A percentile compares a stretch with the other conserved stretches of the same genome.
Conservation (phyloP, 2,888 invertebrate species). For the Operophtera brumata region DNA sequence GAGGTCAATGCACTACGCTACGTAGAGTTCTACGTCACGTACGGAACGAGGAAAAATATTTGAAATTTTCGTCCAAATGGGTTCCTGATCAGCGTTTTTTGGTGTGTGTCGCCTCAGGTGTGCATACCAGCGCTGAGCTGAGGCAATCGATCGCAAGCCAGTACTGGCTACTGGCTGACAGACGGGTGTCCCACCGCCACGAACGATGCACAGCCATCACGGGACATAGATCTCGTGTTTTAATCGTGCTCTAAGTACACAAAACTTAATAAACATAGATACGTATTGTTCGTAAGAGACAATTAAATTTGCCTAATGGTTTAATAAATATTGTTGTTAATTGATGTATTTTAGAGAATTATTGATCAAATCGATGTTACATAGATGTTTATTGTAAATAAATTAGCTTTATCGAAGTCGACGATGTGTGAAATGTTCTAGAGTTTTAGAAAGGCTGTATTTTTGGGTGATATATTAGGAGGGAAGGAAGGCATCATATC, state of each 20-base stretch:
- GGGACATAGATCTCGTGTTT: constrained; percentile 13
- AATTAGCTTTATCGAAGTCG: constrained; percentile 62
- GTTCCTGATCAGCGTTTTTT: neutral
- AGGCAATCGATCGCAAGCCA: neutral
- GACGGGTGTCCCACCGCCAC: neutral
- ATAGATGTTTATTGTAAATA: constrained; percentile 80
- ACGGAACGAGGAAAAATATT: neutral
- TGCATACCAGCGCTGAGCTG: neutral
- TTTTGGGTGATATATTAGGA: constrained; percentile 79
- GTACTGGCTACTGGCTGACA: neutral
- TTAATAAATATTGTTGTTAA: constrained; percentile 73
- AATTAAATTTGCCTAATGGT: constrained; percentile 69
- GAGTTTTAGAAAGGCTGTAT: constrained; percentile 79
- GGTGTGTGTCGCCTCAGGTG: neutral
- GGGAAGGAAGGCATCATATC: constrained; percentile 71
- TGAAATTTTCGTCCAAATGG: neutral
- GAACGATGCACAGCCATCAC: constrained; percentile 13
- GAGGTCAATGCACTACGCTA: neutral
- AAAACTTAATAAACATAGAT: constrained; percentile 37
- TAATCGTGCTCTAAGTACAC: constrained; percentile 3
- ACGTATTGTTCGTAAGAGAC: constrained; percentile 61
- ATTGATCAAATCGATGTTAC: constrained; percentile 80
- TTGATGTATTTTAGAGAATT: constrained; percentile 80
- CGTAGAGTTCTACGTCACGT: neutral
- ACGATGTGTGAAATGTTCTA: constrained; percentile 64